Evolutionary conservation across 2,888 invertebrate species (phyloP).

Genomic region (Macropis europaea): DNA sequence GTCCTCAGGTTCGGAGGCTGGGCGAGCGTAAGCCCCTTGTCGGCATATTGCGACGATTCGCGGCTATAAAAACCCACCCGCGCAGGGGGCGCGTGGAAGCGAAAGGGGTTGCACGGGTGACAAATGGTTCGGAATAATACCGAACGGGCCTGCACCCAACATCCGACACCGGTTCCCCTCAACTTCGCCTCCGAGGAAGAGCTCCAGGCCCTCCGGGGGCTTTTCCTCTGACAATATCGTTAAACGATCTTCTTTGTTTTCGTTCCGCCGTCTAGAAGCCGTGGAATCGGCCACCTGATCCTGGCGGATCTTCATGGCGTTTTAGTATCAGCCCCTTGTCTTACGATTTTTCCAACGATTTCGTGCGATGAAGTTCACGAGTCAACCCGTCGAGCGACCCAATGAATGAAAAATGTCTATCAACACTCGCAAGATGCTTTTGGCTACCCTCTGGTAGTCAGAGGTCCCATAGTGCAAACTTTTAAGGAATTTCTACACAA

Average conservation of each 20-base stretch:
- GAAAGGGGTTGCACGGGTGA: conserved; percentile 78
- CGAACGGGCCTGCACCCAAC: conserved; percentile 67
- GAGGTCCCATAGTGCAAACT: too few species aligned
- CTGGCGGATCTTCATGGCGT: too few species aligned
- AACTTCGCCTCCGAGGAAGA: conserved; percentile 53
- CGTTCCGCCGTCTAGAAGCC: conserved; percentile 41
- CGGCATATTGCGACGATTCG: conserved; percentile 79
- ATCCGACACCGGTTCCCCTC: conserved; percentile 64
- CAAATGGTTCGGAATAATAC: conserved; percentile 80
- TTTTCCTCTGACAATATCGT: conserved; percentile 69
- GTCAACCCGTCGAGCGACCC: too few species aligned
- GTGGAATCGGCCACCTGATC: neutral
- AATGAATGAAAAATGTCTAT: too few species aligned
- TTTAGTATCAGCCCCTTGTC: too few species aligned
- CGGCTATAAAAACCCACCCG: conserved; percentile 77
- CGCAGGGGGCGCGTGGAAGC: conserved; percentile 62
- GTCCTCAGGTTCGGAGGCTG: conserved; percentile 61
- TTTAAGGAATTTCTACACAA: too few species aligned
- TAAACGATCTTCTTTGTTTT: conserved; percentile 74
- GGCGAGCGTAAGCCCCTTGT: conserved; percentile 75
- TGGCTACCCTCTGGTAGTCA: too few species aligned
- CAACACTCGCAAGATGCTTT: too few species aligned
- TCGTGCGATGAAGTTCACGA: too few species aligned
- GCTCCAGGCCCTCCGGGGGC: conserved; percentile 52
- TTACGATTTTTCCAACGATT: too few species aligned